These are phyloP conservation scores for Ranitomeya variabilis DNA, from an alignment of 2,113 vertebrate genomes.

Conservation along the genomic window DNA sequence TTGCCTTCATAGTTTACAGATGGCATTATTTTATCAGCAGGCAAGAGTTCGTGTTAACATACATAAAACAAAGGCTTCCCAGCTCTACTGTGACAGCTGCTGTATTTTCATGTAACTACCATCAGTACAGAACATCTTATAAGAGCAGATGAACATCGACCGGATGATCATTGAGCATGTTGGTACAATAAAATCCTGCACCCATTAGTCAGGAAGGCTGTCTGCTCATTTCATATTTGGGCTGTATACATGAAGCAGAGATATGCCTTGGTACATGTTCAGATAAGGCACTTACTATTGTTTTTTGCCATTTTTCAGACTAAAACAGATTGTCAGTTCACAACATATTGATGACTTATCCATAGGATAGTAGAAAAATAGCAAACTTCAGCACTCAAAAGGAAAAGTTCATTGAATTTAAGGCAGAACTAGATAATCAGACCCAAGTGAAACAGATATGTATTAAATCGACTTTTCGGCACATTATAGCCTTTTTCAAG, in stretches of 20 bases:
- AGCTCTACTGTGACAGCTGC: neutral
- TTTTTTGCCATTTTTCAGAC: no score
- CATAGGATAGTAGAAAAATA: no score
- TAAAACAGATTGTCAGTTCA: no score
- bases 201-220: neutral
- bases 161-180: neutral
- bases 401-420: no score
- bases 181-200: neutral
- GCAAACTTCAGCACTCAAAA: no score
- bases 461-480: no score
- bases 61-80: neutral
- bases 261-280: neutral
- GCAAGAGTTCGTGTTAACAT: neutral
- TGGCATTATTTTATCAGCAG: constrained; percentile 18
- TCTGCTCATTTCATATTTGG: neutral
- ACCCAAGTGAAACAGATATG: no score
- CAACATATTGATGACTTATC: no score
- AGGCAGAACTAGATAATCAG: no score
- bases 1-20: neutral
- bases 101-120: constrained; percentile 5
- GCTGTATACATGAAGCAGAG: neutral
- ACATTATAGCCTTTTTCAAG: no score
- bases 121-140: neutral
- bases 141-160: neutral
- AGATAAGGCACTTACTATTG: no score